phyloP scores from a whole-genome alignment of 2,888 invertebrate species.

The Amphipoea oculea region DNA sequence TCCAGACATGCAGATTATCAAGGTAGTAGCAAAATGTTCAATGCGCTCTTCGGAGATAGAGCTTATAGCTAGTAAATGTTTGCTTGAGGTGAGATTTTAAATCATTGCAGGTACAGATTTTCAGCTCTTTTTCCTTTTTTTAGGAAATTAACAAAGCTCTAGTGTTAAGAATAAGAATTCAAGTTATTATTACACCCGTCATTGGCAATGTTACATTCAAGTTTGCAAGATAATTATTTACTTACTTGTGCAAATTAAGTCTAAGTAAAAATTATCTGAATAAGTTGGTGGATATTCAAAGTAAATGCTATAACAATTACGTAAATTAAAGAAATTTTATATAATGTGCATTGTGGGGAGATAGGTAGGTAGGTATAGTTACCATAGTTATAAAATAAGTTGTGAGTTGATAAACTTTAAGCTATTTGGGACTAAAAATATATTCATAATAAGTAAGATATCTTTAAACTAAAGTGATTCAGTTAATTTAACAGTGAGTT shows the following conservation, averaged over 20 bases:
- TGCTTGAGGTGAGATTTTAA: not conserved
- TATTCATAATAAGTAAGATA: not conserved
- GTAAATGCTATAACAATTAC: not conserved
- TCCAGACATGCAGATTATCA: not conserved
- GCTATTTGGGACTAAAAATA: not conserved
- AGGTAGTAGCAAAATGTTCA: not conserved
- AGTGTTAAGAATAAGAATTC: not conserved
- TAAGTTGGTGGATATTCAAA: not conserved
- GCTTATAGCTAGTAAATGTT: not conserved
- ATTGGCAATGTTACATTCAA: conserved; percentile 1
- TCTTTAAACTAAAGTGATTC: not conserved
- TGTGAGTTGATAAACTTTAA: not conserved
- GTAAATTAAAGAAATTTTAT: not conserved
- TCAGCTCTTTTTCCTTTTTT: not conserved
- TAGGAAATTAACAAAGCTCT: not conserved
- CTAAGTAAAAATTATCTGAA: not conserved
- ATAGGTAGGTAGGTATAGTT: not conserved
- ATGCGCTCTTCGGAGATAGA: not conserved
- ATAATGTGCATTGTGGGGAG: not conserved
- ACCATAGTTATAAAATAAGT: not conserved
- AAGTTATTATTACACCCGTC: not conserved
- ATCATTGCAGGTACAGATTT: not conserved
- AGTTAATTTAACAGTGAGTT: not conserved
- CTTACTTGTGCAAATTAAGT: not conserved
- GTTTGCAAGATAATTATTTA: conserved; percentile 4